Evolutionary conservation across 2,113 vertebrate genomes (phyloP).

Genomic region (Progne subis): DNA sequence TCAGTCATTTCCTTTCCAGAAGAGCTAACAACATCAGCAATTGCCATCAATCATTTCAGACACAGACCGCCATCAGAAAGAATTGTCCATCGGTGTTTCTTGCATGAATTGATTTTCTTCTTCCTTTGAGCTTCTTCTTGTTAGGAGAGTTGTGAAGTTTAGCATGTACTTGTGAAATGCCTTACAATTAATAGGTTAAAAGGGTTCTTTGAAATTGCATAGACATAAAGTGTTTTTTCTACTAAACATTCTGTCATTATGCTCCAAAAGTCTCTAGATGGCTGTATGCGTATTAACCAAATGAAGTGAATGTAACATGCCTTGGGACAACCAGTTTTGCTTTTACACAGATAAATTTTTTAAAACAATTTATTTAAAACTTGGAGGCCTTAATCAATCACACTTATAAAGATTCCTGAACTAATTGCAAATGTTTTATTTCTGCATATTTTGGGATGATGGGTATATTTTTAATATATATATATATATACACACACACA

Average conservation of each 20-base stretch:
- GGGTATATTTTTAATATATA: neutral
- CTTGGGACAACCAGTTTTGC: neutral
- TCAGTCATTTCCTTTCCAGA: conserved; percentile 9
- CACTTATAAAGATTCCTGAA: conserved; percentile 53
- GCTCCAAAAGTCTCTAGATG: neutral
- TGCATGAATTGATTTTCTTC: conserved; percentile 7
- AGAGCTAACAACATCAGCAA: neutral
- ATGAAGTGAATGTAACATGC: neutral
- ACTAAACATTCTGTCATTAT: neutral
- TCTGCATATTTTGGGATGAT: conserved; percentile 54
- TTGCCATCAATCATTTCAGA: conserved; percentile 21
- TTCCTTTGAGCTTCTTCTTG: conserved; percentile 6
- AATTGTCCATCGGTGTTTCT: neutral
- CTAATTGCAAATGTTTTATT: conserved; percentile 72
- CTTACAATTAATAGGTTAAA: neutral
- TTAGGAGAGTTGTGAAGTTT: conserved; percentile 9
- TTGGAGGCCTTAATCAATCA: conserved; percentile 44
- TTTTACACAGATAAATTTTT: conserved; percentile 26
- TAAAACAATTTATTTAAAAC: conserved; percentile 52
- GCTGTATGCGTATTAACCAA: neutral
- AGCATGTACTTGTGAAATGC: neutral
- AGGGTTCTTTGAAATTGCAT: neutral
- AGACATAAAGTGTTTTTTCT: neutral
- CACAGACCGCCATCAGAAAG: neutral
- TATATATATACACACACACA: no score